These are phyloP conservation scores for Hydrolagus affinis DNA, from an alignment of 2,113 vertebrate species.

Conservation along the genomic window DNA sequence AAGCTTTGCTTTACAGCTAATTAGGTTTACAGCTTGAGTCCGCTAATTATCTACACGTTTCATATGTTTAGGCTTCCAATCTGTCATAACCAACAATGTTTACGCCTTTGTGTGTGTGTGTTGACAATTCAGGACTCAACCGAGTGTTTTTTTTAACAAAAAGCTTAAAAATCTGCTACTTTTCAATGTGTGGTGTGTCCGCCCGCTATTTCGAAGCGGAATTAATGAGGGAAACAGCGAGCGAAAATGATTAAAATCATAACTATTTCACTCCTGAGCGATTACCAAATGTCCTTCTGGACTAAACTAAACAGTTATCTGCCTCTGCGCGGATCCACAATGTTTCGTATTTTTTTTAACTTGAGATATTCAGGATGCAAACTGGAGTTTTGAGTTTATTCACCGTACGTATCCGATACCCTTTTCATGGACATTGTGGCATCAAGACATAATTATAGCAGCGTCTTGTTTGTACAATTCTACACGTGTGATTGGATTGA, in stretches of 20 bases:
- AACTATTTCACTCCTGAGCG: not conserved
- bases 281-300: too few species aligned
- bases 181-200: conserved; percentile 2
- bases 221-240: not conserved
- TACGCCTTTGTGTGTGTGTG: conserved; percentile 1
- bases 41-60: conserved; percentile 5
- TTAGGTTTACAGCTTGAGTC: conserved; percentile 12
- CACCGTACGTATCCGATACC: too few species aligned
- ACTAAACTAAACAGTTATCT: too few species aligned
- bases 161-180: not conserved
- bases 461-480: too few species aligned
- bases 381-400: not conserved
- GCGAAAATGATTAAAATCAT: not conserved
- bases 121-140: not conserved
- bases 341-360: not conserved
- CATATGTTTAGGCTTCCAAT: conserved; percentile 19
- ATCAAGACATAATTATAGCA: too few species aligned
- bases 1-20: conserved; percentile 1
- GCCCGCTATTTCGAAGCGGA: not conserved
- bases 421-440: not conserved
- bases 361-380: not conserved
- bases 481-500: too few species aligned
- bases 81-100: conserved; percentile 6
- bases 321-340: not conserved
- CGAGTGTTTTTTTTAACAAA: too few species aligned